phyloP scores from a whole-genome alignment of 2,797 vertebrate species.

The Alca torda region DNA sequence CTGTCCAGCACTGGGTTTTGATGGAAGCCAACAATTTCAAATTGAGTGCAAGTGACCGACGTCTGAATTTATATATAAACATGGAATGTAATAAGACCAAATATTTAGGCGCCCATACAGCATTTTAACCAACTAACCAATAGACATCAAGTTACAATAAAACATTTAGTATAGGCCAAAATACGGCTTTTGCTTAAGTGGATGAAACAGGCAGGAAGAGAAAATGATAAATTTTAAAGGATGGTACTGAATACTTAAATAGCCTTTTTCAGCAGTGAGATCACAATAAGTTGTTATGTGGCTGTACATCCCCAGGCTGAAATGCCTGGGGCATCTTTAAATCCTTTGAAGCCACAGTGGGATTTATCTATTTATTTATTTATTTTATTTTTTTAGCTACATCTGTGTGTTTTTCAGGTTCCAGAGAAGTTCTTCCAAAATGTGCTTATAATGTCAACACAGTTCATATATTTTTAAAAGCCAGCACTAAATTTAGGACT shows the following conservation, averaged over 20 bases:
- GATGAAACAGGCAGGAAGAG: not conserved
- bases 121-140: not conserved
- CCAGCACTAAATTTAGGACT: not conserved
- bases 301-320: not conserved
- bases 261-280: not conserved
- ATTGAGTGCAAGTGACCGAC: not conserved
- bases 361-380: not conserved
- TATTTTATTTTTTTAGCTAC: not conserved
- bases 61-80: constrained; percentile 30
- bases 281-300: not conserved
- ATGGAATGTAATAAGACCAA: not conserved
- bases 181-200: not conserved
- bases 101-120: not conserved
- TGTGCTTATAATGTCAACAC: not conserved
- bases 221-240: not conserved
- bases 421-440: not conserved
- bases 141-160: not conserved
- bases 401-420: constrained; percentile 16
- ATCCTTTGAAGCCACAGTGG: not conserved
- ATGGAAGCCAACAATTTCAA: constrained; percentile 17
- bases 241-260: not conserved
- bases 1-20: not conserved
- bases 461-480: constrained; percentile 16
- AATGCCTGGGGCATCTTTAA: not conserved
- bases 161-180: not conserved